These are phyloP conservation scores for Platyrinchus mystaceus DNA, from an alignment of 2,797 vertebrate genomes.

Conservation along the genomic window DNA sequence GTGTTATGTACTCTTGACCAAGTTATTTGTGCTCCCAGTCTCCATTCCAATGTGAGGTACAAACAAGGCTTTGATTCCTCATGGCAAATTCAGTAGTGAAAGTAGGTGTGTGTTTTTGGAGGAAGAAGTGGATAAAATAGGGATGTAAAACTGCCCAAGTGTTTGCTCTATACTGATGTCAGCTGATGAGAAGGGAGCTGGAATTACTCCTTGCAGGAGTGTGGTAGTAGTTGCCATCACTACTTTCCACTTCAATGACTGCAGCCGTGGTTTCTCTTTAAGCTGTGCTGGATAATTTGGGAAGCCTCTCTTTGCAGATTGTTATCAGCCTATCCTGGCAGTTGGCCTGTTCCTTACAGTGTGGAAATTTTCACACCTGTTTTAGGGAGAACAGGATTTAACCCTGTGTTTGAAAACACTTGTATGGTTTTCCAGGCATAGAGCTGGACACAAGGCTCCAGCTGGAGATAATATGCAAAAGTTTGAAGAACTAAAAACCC, in stretches of 20 bases:
- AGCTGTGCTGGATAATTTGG: not conserved
- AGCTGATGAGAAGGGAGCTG: not conserved
- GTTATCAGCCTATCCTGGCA: not conserved
- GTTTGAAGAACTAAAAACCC: not conserved
- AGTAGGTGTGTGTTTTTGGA: not conserved
- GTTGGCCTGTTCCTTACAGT: not conserved
- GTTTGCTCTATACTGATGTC: not conserved
- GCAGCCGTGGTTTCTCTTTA: not conserved
- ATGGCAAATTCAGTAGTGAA: not conserved
- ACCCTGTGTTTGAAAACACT: not conserved
- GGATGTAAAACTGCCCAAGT: not conserved
- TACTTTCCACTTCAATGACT: not conserved
- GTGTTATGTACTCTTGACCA: not conserved
- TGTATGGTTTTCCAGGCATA: not conserved
- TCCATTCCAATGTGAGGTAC: not conserved
- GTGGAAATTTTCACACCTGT: not conserved
- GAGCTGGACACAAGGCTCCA: not conserved
- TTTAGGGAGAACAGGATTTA: not conserved
- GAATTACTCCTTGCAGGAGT: not conserved
- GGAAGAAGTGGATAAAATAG: not conserved
- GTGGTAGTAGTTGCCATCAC: not conserved
- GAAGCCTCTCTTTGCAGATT: not conserved
- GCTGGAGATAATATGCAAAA: not conserved
- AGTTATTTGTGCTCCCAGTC: not conserved
- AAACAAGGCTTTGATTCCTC: not conserved